phyloP scores from a whole-genome alignment of 1,140 invertebrate species.

The Apis laboriosa region DNA sequence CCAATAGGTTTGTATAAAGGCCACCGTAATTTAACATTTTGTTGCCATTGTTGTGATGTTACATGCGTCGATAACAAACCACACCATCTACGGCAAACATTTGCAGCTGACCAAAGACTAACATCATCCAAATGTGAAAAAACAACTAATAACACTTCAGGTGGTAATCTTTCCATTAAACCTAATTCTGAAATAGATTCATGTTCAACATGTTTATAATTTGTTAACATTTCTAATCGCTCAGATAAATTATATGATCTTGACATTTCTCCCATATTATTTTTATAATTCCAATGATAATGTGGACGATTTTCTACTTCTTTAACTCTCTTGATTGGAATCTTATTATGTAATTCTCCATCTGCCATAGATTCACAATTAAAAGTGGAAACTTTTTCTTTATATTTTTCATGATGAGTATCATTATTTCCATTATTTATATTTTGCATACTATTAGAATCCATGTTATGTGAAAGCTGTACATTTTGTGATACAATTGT shows the following conservation, averaged over 20 bases:
- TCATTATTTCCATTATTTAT: constrained; percentile 29
- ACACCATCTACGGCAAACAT: constrained; percentile 93
- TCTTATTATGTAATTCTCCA: constrained; percentile 24
- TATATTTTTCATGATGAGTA: constrained; percentile 14
- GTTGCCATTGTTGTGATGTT: constrained; percentile 88
- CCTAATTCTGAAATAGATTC: constrained; percentile 76
- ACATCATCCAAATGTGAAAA: constrained; percentile 95
- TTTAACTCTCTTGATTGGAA: constrained; percentile 25
- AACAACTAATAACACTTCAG: constrained; percentile 92
- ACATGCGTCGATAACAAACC: constrained; percentile 89
- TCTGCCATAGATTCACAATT: constrained; percentile 8
- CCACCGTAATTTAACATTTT: constrained; percentile 88
- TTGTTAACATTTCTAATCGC: constrained; percentile 78
- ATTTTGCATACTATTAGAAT: constrained; percentile 14
- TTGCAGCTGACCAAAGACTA: constrained; percentile 91
- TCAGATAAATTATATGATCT: constrained; percentile 74
- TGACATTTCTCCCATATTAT: constrained; percentile 68
- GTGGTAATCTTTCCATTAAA: constrained; percentile 83
- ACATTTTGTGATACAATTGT: not conserved
- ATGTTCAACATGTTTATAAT: constrained; percentile 76
- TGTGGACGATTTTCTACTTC: constrained; percentile 29
- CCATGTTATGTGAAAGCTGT: not conserved
- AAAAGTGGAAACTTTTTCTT: constrained; percentile 4
- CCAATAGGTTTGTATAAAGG: constrained; percentile 90
- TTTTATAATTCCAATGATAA: constrained; percentile 59